phyloP scores from a whole-genome alignment of 1,140 invertebrate genomes.

The Protaetia brevitarsis region DNA sequence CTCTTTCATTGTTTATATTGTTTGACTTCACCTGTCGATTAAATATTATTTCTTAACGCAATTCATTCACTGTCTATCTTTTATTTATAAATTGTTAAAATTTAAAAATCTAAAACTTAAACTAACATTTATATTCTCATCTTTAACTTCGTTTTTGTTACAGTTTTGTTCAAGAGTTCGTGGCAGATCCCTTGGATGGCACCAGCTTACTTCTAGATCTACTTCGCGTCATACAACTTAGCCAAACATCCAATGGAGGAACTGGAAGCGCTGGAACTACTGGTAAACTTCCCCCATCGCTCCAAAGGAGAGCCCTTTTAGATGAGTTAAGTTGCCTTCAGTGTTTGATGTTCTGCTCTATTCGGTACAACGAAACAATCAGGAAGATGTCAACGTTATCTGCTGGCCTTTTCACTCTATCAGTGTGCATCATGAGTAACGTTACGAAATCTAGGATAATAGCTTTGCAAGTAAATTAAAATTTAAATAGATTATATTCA shows the following conservation, averaged over 20 bases:
- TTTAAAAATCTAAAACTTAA: too few relatives aligned
- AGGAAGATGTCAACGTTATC: slow-evolving; percentile 70
- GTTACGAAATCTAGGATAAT: slow-evolving; percentile 77
- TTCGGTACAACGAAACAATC: slow-evolving; percentile 70
- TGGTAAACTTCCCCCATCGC: slow-evolving; percentile 56
- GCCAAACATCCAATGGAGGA: slow-evolving; percentile 54
- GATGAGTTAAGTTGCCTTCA: slow-evolving; percentile 88
- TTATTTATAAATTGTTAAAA: too few relatives aligned
- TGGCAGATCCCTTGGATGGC: slow-evolving; percentile 78
- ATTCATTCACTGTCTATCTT: too few relatives aligned
- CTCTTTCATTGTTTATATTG: too few relatives aligned
- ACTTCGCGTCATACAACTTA: slow-evolving; percentile 77
- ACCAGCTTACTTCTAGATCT: slow-evolving; percentile 76
- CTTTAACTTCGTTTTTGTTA: slow-evolving; percentile 47
- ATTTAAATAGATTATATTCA: not conserved
- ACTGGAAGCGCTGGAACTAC: slow-evolving; percentile 44
- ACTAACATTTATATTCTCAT: too few relatives aligned
- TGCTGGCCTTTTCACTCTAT: slow-evolving; percentile 80
- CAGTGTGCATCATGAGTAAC: slow-evolving; percentile 83
- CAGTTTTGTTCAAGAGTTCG: slow-evolving; percentile 88
- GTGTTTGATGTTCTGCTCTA: slow-evolving; percentile 76
- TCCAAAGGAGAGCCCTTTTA: slow-evolving; percentile 67
- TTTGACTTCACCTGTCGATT: too few relatives aligned
- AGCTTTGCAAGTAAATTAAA: slow-evolving; percentile 75
- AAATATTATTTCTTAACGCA: too few relatives aligned